Evolutionary conservation across 2,888 invertebrate genomes (phyloP).

Genomic region (Tenthredo amoena): DNA sequence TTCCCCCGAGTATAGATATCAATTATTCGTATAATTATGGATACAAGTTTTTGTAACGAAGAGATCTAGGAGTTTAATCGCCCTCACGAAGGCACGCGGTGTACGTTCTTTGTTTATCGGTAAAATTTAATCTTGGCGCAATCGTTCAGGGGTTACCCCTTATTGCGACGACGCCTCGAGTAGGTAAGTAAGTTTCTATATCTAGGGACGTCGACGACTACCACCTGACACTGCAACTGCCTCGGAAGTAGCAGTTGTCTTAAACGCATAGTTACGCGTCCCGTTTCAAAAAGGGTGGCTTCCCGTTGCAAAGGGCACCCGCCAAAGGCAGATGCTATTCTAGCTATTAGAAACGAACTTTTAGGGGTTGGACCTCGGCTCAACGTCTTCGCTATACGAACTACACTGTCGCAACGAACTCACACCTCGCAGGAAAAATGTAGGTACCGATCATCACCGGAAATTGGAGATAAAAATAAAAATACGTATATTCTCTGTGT

Average conservation of each 20-base stretch:
- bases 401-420: background rate
- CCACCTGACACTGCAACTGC: conserved; percentile 76
- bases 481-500: too few relatives aligned
- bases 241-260: conserved; percentile 71
- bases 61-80: background rate
- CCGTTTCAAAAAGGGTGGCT: conserved; percentile 49
- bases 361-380: conserved; percentile 16
- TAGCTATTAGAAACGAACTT: conserved; percentile 62
- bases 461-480: too few relatives aligned
- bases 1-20: background rate
- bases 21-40: background rate
- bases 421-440: background rate
- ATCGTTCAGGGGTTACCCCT: background rate
- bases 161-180: conserved; percentile 29
- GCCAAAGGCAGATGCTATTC: conserved; percentile 42
- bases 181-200: conserved; percentile 57
- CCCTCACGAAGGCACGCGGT: too few relatives aligned
- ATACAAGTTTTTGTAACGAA: background rate
- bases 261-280: conserved; percentile 56
- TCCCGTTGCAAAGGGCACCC: conserved; percentile 16
- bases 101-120: background rate
- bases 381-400: background rate
- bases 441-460: too few relatives aligned
- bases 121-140: background rate
- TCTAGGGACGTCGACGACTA: conserved; percentile 59